These are phyloP conservation scores for Sphecodes monilicornis DNA, from an alignment of 2,888 invertebrate genomes.

Conservation along the genomic window DNA sequence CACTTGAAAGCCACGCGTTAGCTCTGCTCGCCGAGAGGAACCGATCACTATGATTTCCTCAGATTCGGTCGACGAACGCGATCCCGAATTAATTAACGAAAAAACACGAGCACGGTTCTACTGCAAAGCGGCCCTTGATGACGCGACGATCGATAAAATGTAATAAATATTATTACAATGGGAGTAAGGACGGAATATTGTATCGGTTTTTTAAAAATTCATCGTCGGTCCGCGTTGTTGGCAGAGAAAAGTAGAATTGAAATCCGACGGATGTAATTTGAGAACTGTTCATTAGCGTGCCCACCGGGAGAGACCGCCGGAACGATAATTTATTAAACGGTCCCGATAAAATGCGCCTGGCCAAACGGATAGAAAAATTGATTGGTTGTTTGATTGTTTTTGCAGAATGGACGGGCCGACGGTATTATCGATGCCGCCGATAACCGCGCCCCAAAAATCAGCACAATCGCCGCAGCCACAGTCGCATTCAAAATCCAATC, in stretches of 20 bases:
- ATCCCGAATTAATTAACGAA: constrained; percentile 17
- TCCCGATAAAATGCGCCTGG: neutral
- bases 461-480: constrained; percentile 84
- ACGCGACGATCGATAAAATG: constrained; percentile 68
- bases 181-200: constrained; percentile 29
- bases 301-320: neutral
- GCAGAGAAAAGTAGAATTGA: constrained; percentile 29
- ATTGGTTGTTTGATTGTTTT: constrained; percentile 39
- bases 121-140: neutral
- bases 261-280: constrained; percentile 26
- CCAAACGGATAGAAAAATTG: constrained; percentile 17
- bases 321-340: constrained; percentile 23
- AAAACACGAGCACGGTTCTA: constrained; percentile 21
- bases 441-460: constrained; percentile 84
- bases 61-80: constrained; percentile 24
- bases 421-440: constrained; percentile 83
- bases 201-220: constrained; percentile 24
- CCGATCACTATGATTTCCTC: constrained; percentile 3
- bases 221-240: neutral
- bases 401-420: constrained; percentile 86
- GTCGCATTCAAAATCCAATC: constrained; percentile 86
- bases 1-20: constrained; percentile 56
- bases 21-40: neutral
- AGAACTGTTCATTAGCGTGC: constrained; percentile 28
- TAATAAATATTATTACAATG: constrained; percentile 76